Percentiles rank a stretch among this genome's conserved stretches.
Evolutionary conservation across 1,140 invertebrate genomes (phyloP).

Genomic region (Sesamia nonagrioides): DNA sequence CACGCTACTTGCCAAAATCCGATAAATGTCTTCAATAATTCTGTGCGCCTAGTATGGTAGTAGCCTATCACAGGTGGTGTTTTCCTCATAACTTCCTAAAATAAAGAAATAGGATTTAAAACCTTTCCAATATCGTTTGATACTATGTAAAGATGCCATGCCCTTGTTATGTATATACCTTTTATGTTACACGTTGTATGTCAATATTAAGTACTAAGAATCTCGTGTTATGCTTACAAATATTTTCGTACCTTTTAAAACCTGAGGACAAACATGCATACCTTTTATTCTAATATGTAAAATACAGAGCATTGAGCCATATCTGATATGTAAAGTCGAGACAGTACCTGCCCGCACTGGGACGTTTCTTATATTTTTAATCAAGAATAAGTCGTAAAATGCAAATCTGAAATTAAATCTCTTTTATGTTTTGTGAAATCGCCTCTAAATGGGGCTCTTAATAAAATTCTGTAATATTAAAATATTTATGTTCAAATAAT

Average conservation of each 20-base stretch:
- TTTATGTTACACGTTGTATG: no score
- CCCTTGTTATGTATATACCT: no score
- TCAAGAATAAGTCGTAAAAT: constrained; percentile 39
- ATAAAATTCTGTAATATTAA: constrained; percentile 37
- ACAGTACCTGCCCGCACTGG: neutral
- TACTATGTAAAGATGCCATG: no score
- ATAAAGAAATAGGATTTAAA: no score
- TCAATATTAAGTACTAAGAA: neutral
- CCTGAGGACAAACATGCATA: neutral
- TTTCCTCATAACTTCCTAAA: no score
- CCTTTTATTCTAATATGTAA: neutral
- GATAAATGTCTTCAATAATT: no score
- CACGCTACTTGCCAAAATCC: no score
- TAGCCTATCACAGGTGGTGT: no score
- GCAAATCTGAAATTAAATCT: constrained; percentile 28
- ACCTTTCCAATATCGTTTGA: no score
- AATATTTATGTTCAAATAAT: constrained; percentile 36
- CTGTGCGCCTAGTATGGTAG: no score
- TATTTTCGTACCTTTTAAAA: neutral
- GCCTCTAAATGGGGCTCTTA: constrained; percentile 25
- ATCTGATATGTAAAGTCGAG: constrained; percentile 13
- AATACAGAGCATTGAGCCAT: constrained; percentile 3
- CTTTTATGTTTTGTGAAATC: constrained; percentile 14
- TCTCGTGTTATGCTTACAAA: neutral
- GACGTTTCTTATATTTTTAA: constrained; percentile 26